Conservation (phyloP, 2,888 invertebrate genomes). For the Lampropteryx suffumata region DNA sequence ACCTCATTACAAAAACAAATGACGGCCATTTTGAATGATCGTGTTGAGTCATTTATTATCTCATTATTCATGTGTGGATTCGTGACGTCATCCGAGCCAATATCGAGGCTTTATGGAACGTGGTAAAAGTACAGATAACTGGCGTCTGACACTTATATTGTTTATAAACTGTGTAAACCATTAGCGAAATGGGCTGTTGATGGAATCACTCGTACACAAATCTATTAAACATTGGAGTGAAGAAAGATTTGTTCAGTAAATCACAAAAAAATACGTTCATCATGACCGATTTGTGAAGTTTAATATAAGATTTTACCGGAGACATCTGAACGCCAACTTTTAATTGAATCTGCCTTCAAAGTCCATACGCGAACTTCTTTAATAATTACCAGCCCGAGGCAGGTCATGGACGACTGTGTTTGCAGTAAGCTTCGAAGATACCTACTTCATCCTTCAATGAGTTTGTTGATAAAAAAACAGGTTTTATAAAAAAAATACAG, state of each 20-base stretch:
- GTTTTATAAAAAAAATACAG: too few relatives aligned
- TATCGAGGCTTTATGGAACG: slow-evolving; percentile 32
- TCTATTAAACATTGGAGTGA: background rate
- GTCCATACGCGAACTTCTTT: slow-evolving; percentile 66
- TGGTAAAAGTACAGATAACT: slow-evolving; percentile 9
- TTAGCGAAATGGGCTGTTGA: background rate
- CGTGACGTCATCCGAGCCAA: slow-evolving; percentile 35
- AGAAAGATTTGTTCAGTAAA: background rate
- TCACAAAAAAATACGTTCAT: background rate
- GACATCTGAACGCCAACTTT: slow-evolving; percentile 51
- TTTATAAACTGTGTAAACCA: background rate
- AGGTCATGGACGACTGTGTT: slow-evolving; percentile 5
- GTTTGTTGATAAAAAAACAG: too few relatives aligned
- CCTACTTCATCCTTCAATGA: too few relatives aligned
- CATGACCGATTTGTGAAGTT: slow-evolving; percentile 23
- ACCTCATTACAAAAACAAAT: slow-evolving; percentile 21
- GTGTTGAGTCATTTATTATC: slow-evolving; percentile 29
- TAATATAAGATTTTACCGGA: slow-evolving; percentile 47
- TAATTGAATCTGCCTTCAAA: slow-evolving; percentile 70
- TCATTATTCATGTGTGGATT: slow-evolving; percentile 39
- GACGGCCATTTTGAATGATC: slow-evolving; percentile 18
- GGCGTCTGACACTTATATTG: background rate
- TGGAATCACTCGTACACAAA: background rate
- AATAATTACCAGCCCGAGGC: slow-evolving; percentile 62
- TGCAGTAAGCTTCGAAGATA: too few relatives aligned